Conservation (phyloP, 2,113 vertebrate genomes). For the Ameiurus melas region DNA sequence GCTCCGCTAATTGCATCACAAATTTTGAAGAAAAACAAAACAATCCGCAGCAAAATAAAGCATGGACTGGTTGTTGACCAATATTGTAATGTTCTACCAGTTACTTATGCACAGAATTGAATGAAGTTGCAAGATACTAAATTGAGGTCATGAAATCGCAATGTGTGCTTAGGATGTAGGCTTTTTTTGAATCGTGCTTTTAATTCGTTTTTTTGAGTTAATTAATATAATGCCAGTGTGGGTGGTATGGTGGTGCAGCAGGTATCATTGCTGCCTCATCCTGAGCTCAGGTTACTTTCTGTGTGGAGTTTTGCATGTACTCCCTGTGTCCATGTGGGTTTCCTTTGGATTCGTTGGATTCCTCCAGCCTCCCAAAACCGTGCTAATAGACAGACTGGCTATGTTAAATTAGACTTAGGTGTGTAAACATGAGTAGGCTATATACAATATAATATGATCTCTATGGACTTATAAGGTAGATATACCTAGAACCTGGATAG, state of each 20-base stretch:
- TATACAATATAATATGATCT: background rate
- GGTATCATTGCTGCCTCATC: background rate
- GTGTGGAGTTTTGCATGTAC: background rate
- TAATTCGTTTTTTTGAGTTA: background rate
- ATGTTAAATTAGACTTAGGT: background rate
- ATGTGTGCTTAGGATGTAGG: background rate
- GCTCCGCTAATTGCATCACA: no score
- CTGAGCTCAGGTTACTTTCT: background rate
- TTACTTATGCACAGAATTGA: background rate
- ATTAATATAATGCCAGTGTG: background rate
- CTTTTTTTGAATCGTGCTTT: background rate
- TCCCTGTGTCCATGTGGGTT: background rate
- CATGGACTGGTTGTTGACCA: background rate
- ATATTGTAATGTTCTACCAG: background rate
- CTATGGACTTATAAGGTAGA: background rate
- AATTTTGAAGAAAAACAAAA: no score
- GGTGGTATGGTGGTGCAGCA: background rate
- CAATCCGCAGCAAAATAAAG: no score
- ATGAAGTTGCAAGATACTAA: background rate
- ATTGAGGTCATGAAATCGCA: background rate
- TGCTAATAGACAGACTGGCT: background rate
- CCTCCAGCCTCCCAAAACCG: background rate
- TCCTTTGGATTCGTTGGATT: background rate
- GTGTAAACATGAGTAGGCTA: background rate
- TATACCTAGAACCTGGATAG: background rate